Conservation (phyloP, 2,888 invertebrate species). For the Colletes collaris region DNA sequence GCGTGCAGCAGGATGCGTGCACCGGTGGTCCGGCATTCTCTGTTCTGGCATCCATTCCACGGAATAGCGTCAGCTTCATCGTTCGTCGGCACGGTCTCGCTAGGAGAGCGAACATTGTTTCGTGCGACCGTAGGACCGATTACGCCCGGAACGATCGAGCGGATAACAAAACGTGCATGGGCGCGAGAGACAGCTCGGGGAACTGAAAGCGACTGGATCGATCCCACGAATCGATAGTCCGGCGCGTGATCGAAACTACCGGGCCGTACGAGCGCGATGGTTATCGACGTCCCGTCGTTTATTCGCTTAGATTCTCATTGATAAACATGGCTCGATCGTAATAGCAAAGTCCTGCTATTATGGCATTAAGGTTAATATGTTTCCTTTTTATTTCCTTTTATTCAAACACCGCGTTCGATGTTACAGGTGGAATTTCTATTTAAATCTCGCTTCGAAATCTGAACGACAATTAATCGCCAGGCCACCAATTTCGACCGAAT, state of each 20-base stretch:
- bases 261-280: constrained; percentile 19
- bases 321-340: constrained; percentile 43
- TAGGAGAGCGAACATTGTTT: constrained; percentile 61
- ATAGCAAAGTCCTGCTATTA: constrained; percentile 13
- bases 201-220: constrained; percentile 26
- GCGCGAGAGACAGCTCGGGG: neutral
- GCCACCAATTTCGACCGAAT: too few species aligned
- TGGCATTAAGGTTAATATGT: constrained; percentile 24
- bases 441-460: too few species aligned
- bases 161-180: constrained; percentile 44
- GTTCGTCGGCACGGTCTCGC: constrained; percentile 28
- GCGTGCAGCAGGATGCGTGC: constrained; percentile 43
- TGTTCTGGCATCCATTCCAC: constrained; percentile 10
- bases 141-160: constrained; percentile 46
- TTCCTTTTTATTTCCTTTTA: neutral
- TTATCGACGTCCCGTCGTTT: constrained; percentile 46
- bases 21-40: constrained; percentile 39
- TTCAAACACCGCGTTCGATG: too few species aligned
- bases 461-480: too few species aligned
- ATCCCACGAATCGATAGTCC: constrained; percentile 25
- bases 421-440: too few species aligned
- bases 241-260: neutral
- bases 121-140: constrained; percentile 55
- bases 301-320: constrained; percentile 50
- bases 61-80: constrained; percentile 31